phyloP scores from a whole-genome alignment of 1,140 invertebrate species.

The Lepidurus arcticus region DNA sequence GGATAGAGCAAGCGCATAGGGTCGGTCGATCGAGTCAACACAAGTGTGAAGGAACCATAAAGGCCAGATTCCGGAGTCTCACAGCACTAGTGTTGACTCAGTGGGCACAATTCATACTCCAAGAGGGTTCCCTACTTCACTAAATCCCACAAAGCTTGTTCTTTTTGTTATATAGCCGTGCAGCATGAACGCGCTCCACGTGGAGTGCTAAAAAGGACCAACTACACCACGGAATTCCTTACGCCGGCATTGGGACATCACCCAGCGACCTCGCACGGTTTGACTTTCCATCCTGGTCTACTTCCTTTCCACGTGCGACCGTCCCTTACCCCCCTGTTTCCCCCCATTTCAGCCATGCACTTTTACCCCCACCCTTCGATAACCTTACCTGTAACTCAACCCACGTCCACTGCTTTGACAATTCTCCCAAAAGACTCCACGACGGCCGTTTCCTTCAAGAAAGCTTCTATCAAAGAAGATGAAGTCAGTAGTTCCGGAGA shows the following conservation, averaged over 20 bases:
- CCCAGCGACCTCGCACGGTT: conserved; percentile 37
- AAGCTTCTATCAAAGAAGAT: conserved; percentile 56
- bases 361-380: conserved; percentile 40
- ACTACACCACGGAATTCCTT: conserved; percentile 23
- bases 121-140: background rate
- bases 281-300: conserved; percentile 37
- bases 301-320: conserved; percentile 40
- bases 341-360: conserved; percentile 33
- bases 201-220: conserved; percentile 35
- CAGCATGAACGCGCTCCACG: conserved; percentile 81
- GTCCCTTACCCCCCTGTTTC: conserved; percentile 31
- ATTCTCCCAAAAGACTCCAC: conserved; percentile 29
- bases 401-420: background rate
- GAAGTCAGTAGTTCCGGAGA: conserved; percentile 62
- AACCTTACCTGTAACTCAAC: background rate
- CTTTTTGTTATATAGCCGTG: conserved; percentile 58
- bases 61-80: no score
- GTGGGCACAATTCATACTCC: no score
- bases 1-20: no score
- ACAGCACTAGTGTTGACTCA: no score
- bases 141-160: background rate
- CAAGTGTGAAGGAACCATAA: no score
- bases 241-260: conserved; percentile 35
- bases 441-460: conserved; percentile 25
- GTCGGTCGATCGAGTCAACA: no score